Evolutionary conservation across 2,888 invertebrate genomes (phyloP).

Genomic region (Heteromyza rotundicornis): DNA sequence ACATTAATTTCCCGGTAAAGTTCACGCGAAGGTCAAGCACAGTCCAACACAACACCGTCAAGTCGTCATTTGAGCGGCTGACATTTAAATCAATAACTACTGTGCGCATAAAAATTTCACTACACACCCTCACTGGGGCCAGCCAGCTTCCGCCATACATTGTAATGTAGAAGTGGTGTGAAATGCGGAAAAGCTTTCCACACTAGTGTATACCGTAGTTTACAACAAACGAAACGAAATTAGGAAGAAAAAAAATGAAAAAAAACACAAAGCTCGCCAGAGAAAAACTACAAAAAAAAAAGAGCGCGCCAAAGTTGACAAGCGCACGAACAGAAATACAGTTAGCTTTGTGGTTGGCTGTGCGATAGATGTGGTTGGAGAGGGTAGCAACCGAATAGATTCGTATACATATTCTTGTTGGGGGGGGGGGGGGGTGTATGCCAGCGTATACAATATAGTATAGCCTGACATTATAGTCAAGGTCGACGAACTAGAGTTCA

Average conservation of each 20-base stretch:
- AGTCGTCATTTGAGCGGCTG: neutral
- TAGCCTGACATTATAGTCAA: conserved; percentile 58
- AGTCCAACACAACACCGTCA: neutral
- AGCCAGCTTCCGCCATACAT: too few relatives aligned
- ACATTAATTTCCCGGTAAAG: conserved; percentile 29
- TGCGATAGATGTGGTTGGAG: neutral
- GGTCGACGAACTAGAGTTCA: conserved; percentile 64
- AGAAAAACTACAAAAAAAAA: neutral
- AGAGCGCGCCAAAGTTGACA: neutral
- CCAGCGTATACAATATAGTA: conserved; percentile 29
- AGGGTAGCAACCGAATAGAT: conserved; percentile 15
- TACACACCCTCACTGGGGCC: neutral
- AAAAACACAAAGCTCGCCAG: neutral
- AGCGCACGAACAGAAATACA: too few relatives aligned
- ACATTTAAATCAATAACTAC: conserved; percentile 44
- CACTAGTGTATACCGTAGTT: neutral
- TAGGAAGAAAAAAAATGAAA: too few relatives aligned
- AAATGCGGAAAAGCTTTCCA: conserved; percentile 2
- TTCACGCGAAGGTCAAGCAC: conserved; percentile 56
- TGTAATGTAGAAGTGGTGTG: neutral
- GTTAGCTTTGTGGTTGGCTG: neutral
- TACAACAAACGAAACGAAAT: too few relatives aligned
- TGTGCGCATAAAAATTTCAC: too few relatives aligned
- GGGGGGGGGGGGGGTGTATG: conserved; percentile 20
- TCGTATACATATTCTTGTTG: neutral